phyloP scores from a whole-genome alignment of 1,140 invertebrate species.

The Hylaeus volcanicus region DNA sequence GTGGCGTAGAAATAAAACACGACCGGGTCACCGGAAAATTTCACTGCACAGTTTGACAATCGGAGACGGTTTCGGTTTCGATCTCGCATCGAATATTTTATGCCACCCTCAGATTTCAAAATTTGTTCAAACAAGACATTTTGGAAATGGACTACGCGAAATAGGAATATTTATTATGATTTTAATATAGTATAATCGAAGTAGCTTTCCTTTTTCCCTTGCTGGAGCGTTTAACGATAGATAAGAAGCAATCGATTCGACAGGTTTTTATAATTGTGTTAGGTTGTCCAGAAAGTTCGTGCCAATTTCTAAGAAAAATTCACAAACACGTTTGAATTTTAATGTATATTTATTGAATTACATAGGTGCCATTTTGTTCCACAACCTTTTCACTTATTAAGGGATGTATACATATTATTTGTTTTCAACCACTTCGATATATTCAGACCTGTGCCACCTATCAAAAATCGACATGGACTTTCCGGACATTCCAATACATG shows the following conservation, averaged over 20 bases:
- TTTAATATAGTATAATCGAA: not conserved
- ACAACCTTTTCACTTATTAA: too few species aligned
- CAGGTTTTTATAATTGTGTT: not conserved
- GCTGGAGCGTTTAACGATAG: not conserved
- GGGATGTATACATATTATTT: too few species aligned
- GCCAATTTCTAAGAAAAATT: too few species aligned
- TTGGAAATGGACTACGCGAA: not conserved
- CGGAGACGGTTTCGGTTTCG: constrained; percentile 12
- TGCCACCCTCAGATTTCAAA: not conserved
- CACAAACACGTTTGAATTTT: too few species aligned
- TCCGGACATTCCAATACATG: not conserved
- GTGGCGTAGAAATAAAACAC: too few species aligned
- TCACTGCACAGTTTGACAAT: not conserved
- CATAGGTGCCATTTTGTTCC: too few species aligned
- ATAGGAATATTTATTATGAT: not conserved
- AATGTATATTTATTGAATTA: too few species aligned
- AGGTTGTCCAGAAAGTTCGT: too few species aligned
- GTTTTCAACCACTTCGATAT: too few species aligned
- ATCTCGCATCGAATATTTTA: not conserved
- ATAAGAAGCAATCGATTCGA: not conserved
- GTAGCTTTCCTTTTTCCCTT: not conserved
- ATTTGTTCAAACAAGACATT: constrained; percentile 1
- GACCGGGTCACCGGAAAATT: not conserved
- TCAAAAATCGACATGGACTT: not conserved
- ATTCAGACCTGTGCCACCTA: too few species aligned